These are phyloP conservation scores for Chrysaora quinquecirrha DNA, from an alignment of 30 jellyfish, hydroid and myxozoan species.

Conservation along the genomic window DNA sequence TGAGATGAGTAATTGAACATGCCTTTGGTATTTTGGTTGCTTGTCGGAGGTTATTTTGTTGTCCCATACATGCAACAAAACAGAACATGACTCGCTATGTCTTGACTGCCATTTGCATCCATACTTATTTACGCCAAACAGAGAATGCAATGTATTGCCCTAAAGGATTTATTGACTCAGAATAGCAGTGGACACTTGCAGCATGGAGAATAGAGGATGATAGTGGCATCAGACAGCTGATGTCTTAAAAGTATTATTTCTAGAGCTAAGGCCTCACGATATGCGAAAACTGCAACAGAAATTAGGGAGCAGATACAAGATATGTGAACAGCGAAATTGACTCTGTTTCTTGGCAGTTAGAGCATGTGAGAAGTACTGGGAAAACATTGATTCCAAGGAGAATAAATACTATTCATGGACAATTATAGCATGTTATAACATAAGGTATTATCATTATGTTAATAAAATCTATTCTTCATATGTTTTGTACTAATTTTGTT, in stretches of 20 bases:
- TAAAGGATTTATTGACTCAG: constrained; percentile 63
- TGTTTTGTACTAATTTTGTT: too few relatives aligned
- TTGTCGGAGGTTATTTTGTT: constrained; percentile 37
- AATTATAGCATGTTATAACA: too few relatives aligned
- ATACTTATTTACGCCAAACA: constrained; percentile 57
- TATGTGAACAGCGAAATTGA: constrained; percentile 48
- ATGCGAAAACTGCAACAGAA: constrained; percentile 28
- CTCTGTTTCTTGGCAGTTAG: constrained; percentile 21
- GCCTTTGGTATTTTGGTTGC: constrained; percentile 55
- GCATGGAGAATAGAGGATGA: constrained; percentile 54
- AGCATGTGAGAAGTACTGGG: constrained; percentile 47
- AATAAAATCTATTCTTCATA: too few relatives aligned
- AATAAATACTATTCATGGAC: neutral
- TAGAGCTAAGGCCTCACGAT: neutral
- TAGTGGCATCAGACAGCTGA: constrained; percentile 30
- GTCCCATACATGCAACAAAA: constrained; percentile 32
- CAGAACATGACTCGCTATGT: constrained; percentile 30
- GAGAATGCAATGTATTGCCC: constrained; percentile 62
- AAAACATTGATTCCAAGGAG: neutral
- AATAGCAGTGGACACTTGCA: constrained; percentile 43
- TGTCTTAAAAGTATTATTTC: neutral
- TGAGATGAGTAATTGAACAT: constrained; percentile 4
- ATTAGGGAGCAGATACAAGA: constrained; percentile 14
- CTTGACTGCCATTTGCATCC: constrained; percentile 42
- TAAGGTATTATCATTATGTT: neutral